Conservation (phyloP, 2,888 invertebrate genomes). For the Philonicus albiceps region DNA sequence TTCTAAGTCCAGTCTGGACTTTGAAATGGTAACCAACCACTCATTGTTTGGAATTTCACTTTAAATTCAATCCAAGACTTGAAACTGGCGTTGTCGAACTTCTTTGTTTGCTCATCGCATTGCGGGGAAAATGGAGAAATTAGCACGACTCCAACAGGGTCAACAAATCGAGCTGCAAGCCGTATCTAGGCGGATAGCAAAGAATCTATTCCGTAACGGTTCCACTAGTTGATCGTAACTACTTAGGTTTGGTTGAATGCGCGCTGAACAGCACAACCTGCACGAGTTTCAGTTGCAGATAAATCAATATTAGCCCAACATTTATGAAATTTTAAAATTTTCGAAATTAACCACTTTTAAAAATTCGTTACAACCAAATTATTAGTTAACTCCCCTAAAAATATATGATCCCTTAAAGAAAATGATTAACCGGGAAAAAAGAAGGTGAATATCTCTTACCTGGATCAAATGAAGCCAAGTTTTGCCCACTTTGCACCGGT, state of each 20-base stretch:
- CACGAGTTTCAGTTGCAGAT: not conserved
- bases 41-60: not conserved
- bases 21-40: not conserved
- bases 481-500: not conserved
- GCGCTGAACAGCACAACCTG: not conserved
- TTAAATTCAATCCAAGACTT: not conserved
- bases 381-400: not conserved
- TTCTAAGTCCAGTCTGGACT: not conserved
- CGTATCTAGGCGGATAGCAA: constrained; percentile 39
- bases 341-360: no score
- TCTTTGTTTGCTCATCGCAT: not conserved
- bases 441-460: constrained; percentile 1
- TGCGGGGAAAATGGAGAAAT: constrained; percentile 3
- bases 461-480: not conserved
- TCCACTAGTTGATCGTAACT: constrained; percentile 37
- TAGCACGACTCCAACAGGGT: constrained; percentile 30
- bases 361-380: not conserved
- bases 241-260: not conserved
- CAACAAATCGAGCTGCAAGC: not conserved
- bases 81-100: not conserved
- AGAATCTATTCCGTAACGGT: constrained; percentile 45
- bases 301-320: not conserved
- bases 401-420: not conserved
- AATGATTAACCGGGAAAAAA: not conserved
- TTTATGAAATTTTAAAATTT: not conserved